Conservation (phyloP, 37 sponge, comb jelly and placozoan genomes). For the Hexactinellida sp. region DNA sequence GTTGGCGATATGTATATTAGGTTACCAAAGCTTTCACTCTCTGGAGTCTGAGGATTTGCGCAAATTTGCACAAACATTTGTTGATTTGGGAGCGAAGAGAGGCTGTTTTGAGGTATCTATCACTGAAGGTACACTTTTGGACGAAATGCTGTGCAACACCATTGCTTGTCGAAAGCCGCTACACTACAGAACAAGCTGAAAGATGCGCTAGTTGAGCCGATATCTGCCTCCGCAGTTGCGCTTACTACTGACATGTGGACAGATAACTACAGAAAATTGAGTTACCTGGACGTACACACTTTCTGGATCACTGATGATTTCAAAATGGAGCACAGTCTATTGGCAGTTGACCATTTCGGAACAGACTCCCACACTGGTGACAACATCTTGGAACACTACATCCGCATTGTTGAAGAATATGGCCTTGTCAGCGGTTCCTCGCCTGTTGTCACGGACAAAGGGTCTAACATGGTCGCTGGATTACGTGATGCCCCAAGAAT, state of each 20-base stretch:
- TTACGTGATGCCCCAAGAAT: conserved; percentile 15
- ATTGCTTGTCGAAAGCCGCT: background rate
- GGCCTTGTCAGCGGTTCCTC: background rate
- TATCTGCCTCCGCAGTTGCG: background rate
- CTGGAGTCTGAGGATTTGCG: background rate
- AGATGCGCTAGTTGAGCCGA: background rate
- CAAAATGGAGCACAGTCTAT: background rate
- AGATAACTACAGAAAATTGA: background rate
- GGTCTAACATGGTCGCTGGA: conserved; percentile 18
- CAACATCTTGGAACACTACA: background rate
- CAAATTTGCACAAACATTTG: background rate
- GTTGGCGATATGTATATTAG: background rate
- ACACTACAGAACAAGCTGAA: background rate
- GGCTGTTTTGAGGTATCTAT: background rate
- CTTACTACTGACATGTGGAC: background rate
- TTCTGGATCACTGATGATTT: background rate
- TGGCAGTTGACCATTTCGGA: background rate
- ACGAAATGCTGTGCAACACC: background rate
- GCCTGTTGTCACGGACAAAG: conserved; percentile 14
- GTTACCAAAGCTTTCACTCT: background rate
- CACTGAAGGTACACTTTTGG: background rate
- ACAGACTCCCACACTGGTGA: background rate
- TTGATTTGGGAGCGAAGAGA: background rate
- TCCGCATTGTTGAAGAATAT: background rate
- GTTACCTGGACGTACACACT: background rate